A percentile compares a stretch with the other conserved stretches of the same genome.
Conservation (phyloP, 37 sponge, comb jelly and placozoan genomes). For the Sycon ciliatum region DNA sequence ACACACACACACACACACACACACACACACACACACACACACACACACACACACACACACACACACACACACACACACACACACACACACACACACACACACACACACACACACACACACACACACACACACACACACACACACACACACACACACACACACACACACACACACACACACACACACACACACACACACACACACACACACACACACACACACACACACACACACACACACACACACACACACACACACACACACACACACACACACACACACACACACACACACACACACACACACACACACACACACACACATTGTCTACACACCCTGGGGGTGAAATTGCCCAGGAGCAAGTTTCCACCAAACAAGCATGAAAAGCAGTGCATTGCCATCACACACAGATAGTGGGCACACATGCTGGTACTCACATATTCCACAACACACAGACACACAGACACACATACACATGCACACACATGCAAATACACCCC, state of each 20-base stretch:
- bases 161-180: conserved; percentile 5
- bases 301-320: conserved; percentile 5
- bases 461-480: neutral
- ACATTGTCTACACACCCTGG: neutral
- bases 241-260: conserved; percentile 5
- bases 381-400: too few species aligned
- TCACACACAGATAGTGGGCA: too few species aligned
- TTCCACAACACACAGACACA: neutral
- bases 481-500: neutral
- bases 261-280: conserved; percentile 5
- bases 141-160: conserved; percentile 5
- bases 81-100: conserved; percentile 5
- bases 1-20: conserved; percentile 5
- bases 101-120: conserved; percentile 5
- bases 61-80: conserved; percentile 5
- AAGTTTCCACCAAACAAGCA: too few species aligned
- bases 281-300: conserved; percentile 5
- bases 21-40: conserved; percentile 5
- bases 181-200: conserved; percentile 5
- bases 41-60: conserved; percentile 5
- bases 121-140: conserved; percentile 5
- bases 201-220: conserved; percentile 5
- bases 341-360: neutral
- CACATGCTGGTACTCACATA: neutral
- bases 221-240: conserved; percentile 5